A percentile compares a stretch with the other conserved stretches of the same genome.
Conservation (phyloP, 2,797 vertebrate genomes). For the Holocentrus rufus region DNA sequence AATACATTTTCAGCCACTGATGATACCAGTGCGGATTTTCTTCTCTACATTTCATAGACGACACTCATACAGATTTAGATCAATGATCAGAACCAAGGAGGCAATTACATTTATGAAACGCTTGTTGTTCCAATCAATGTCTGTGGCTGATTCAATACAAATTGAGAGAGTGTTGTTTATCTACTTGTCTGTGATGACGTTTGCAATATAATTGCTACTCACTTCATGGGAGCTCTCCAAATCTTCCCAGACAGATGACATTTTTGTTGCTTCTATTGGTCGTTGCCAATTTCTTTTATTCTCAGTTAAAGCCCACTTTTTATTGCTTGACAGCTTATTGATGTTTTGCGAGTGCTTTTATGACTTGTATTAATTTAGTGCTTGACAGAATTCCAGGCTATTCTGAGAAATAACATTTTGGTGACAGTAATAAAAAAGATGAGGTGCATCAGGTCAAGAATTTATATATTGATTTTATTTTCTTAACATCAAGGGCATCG, state of each 20-base stretch:
- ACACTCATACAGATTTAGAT: conserved; percentile 67
- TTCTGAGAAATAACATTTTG: conserved; percentile 32
- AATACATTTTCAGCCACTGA: conserved; percentile 51
- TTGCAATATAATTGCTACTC: conserved; percentile 69
- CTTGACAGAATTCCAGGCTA: conserved; percentile 38
- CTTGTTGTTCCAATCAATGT: conserved; percentile 69
- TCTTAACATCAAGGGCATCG: conserved; percentile 11
- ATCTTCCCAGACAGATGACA: conserved; percentile 73
- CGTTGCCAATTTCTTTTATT: conserved; percentile 72
- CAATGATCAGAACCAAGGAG: conserved; percentile 74
- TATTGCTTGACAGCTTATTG: conserved; percentile 68
- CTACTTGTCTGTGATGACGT: conserved; percentile 70
- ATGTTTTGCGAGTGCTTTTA: conserved; percentile 69
- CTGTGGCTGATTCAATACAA: conserved; percentile 68
- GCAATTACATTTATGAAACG: conserved; percentile 73
- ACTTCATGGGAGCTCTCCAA: conserved; percentile 72
- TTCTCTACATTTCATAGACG: conserved; percentile 38
- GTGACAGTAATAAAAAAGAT: conserved; percentile 44
- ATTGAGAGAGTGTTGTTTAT: conserved; percentile 70
- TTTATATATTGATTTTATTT: conserved; percentile 13
- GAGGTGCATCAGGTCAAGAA: neutral
- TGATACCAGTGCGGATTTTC: conserved; percentile 1
- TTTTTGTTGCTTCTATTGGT: conserved; percentile 66
- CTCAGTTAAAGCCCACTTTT: conserved; percentile 52
- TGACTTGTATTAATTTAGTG: conserved; percentile 66